phyloP scores from a whole-genome alignment of 2,888 invertebrate genomes.

The Trileptium ribeirensis region DNA sequence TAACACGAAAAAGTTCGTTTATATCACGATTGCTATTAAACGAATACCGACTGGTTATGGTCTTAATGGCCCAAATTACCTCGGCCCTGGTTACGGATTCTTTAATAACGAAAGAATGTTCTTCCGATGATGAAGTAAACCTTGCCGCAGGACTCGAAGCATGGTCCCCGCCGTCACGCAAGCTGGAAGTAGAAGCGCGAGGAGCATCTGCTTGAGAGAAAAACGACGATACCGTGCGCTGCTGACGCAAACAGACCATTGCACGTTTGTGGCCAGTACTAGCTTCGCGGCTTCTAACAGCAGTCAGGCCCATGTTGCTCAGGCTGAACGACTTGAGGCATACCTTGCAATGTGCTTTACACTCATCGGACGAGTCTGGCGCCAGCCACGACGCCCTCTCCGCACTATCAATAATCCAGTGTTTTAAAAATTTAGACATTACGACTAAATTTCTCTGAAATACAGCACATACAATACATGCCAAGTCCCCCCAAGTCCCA shows the following conservation, averaged over 20 bases:
- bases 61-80: slow-evolving; percentile 33
- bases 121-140: background rate
- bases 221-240: background rate
- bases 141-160: background rate
- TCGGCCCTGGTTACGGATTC: slow-evolving; percentile 32
- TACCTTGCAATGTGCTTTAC: slow-evolving; percentile 1
- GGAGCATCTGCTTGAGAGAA: background rate
- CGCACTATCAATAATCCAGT: too few species aligned
- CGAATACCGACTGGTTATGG: slow-evolving; percentile 26
- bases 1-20: slow-evolving; percentile 28
- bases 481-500: too few species aligned
- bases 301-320: background rate
- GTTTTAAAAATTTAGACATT: too few species aligned
- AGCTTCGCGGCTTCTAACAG: background rate
- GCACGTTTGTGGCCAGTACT: background rate
- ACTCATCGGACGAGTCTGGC: background rate
- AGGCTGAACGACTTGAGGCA: slow-evolving; percentile 3
- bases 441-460: too few species aligned
- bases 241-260: background rate
- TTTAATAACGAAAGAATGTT: slow-evolving; percentile 6
- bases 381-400: too few species aligned
- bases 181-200: background rate
- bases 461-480: too few species aligned
- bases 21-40: slow-evolving; percentile 27
- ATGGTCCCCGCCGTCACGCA: background rate